phyloP scores from a whole-genome alignment of 2,888 invertebrate genomes.

The Helicoverpa assulta region DNA sequence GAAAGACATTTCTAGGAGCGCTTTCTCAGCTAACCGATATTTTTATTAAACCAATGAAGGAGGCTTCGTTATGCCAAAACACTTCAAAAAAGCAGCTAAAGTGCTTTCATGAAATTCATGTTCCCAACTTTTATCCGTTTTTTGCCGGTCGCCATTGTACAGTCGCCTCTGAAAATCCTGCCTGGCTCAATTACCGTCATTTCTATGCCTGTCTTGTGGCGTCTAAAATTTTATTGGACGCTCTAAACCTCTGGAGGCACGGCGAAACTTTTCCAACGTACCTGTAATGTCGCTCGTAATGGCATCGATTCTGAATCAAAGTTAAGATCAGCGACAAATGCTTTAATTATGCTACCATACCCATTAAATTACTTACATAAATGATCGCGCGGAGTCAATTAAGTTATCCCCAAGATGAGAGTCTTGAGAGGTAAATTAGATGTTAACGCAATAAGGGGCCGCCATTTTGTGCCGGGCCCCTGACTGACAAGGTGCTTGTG shows the following conservation, averaged over 20 bases:
- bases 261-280: slow-evolving; percentile 28
- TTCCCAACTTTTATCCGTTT: slow-evolving; percentile 52
- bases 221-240: slow-evolving; percentile 61
- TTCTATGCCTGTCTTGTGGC: slow-evolving; percentile 62
- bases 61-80: slow-evolving; percentile 50
- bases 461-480: slow-evolving; percentile 47
- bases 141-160: slow-evolving; percentile 50
- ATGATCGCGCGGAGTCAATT: slow-evolving; percentile 65
- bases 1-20: slow-evolving; percentile 47
- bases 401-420: slow-evolving; percentile 70
- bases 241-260: slow-evolving; percentile 36
- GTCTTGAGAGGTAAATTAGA: slow-evolving; percentile 72
- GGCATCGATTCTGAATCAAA: slow-evolving; percentile 13
- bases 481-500: slow-evolving; percentile 23
- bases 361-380: slow-evolving; percentile 57
- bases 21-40: slow-evolving; percentile 50
- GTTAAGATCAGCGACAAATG: slow-evolving; percentile 31
- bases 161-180: slow-evolving; percentile 48
- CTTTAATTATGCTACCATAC: slow-evolving; percentile 38
- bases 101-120: slow-evolving; percentile 59
- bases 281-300: slow-evolving; percentile 23
- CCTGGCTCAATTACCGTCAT: slow-evolving; percentile 59
- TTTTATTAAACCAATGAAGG: slow-evolving; percentile 49
- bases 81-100: slow-evolving; percentile 54
- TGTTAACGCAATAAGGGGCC: slow-evolving; percentile 73